Evolutionary conservation across 2,797 vertebrate species (phyloP).

Genomic region (Pelobates cultripes): DNA sequence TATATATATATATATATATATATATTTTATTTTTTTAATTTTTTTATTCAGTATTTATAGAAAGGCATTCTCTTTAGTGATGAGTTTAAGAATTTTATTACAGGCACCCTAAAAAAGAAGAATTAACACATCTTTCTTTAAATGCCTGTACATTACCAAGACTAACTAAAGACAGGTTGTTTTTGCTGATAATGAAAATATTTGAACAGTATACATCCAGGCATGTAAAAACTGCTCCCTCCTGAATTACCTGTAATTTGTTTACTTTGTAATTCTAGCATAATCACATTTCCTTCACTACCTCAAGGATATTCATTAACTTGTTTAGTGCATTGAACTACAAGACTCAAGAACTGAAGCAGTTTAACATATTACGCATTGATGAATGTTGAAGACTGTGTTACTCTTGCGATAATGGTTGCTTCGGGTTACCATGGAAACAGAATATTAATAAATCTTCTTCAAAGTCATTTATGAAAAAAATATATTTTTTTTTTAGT

Average conservation of each 20-base stretch:
- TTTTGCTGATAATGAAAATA: neutral
- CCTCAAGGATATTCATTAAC: neutral
- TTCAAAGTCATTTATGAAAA: conserved; percentile 6
- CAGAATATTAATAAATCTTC: conserved; percentile 29
- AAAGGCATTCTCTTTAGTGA: too few relatives aligned
- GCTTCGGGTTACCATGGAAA: conserved; percentile 42
- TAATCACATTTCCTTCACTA: neutral
- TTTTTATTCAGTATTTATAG: too few relatives aligned
- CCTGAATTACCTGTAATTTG: neutral
- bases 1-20: too few relatives aligned
- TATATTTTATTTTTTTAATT: too few relatives aligned
- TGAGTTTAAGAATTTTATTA: too few relatives aligned
- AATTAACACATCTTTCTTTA: too few relatives aligned
- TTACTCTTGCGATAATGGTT: conserved; percentile 6
- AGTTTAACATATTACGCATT: conserved; percentile 14
- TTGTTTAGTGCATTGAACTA: conserved; percentile 3
- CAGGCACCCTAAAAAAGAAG: too few relatives aligned
- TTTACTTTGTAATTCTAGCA: neutral
- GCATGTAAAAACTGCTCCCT: neutral
- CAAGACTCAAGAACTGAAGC: conserved; percentile 1
- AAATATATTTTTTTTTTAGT: conserved; percentile 7
- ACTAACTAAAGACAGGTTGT: neutral
- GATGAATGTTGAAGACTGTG: neutral
- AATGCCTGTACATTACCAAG: too few relatives aligned
- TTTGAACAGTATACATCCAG: neutral